Base-by-base conservation (phyloP, 2,888 invertebrate genomes). In the Aporophyla nigra region DNA sequence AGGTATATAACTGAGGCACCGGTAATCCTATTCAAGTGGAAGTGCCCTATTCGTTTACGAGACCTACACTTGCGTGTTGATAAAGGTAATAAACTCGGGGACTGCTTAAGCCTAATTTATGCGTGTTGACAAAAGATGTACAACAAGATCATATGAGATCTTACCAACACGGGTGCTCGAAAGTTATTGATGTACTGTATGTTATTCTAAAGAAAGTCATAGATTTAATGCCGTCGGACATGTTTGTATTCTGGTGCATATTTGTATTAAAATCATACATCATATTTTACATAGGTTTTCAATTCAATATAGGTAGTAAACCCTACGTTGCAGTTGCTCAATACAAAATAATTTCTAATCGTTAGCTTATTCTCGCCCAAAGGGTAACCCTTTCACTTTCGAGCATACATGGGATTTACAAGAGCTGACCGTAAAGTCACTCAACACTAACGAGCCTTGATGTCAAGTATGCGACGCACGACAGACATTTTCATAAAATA, bases 401-500 rank as follows among this genome's bases (percentile, higher is more conserved):
- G 56, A 70, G 63, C 80, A 72, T 80, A 80, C 81, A 80, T 77
- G 74, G 76, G 69, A 85, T 79, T 78, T 83, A 81, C 82, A 87
- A 80, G 79, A 79, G 74, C 78, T 81, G 78, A 82, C 81, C 84
- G 81, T 87, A 85, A 86, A 87, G 86, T 82, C 87, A 85, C 82
- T 87, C 83, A 85, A 76, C 81, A 80, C 84, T 89, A 89, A 89
- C 87, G 87, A 90, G 84, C 82, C 83, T 78, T 84, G 82, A 86
- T 84, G 89, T 87, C 74, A 77, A 86, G 86, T 88, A 56, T 62
- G 82, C 78, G 80, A 83, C 83, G 58, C 80, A 78, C 74, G 78
- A 85, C 82, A 74, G 81, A 86, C 86, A 84, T 86, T 88, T 87
- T 85, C 84, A 88, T 87, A 87, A 86, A 88, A 88, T 84, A 89